phyloP scores from a whole-genome alignment of 2,113 vertebrate genomes.

The Paracanthobrama guichenoti region DNA sequence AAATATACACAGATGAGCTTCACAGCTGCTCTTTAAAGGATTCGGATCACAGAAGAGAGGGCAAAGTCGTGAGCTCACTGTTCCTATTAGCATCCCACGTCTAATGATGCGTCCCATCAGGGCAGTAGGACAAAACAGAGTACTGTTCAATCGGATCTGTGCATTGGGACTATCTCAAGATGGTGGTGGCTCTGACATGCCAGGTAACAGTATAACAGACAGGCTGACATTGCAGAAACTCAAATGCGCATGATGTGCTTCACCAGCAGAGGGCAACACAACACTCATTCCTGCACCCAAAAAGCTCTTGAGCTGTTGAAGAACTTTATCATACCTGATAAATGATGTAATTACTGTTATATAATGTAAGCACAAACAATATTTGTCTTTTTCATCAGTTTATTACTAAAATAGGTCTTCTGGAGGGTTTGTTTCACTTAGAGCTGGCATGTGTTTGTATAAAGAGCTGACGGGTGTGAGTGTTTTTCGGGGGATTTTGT shows the following conservation, averaged over 20 bases:
- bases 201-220: neutral
- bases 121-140: neutral
- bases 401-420: constrained; percentile 70
- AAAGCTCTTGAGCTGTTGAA: neutral
- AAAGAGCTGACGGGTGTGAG: constrained; percentile 23
- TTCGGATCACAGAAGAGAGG: constrained; percentile 48
- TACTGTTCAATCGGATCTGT: neutral
- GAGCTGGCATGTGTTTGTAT: constrained; percentile 54
- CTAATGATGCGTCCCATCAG: neutral
- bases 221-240: neutral
- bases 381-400: constrained; percentile 61
- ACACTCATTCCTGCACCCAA: neutral
- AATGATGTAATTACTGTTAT: neutral
- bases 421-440: constrained; percentile 36
- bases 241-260: neutral
- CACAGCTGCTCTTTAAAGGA: constrained; percentile 55
- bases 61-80: constrained; percentile 43
- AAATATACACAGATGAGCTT: constrained; percentile 50
- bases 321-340: neutral
- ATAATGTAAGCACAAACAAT: constrained; percentile 33
- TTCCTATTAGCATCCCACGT: constrained; percentile 37
- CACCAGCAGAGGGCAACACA: constrained; percentile 46
- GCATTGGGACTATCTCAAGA: neutral
- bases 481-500: constrained; percentile 1
- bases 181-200: neutral